Evolutionary conservation across 2,888 invertebrate species (phyloP).

Genomic region (Ormyrus rosae): DNA sequence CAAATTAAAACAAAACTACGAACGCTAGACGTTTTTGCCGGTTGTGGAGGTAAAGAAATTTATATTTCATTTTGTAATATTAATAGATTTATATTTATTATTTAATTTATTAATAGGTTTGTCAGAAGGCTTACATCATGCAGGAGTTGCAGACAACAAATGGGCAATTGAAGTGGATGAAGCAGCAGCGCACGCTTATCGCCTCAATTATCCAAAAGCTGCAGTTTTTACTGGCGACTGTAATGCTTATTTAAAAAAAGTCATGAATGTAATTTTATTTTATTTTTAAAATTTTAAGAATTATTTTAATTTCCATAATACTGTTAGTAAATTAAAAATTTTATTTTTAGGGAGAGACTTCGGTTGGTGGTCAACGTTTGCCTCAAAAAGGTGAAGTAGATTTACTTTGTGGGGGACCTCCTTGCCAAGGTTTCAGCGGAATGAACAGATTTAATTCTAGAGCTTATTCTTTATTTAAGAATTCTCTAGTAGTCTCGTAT

Average conservation of each 20-base stretch:
- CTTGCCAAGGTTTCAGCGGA: constrained; percentile 93
- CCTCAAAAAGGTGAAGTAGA: constrained; percentile 90
- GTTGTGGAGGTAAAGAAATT: constrained; percentile 82
- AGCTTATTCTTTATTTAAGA: constrained; percentile 91
- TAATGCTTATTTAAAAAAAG: constrained; percentile 83
- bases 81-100: neutral
- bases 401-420: constrained; percentile 90
- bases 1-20: constrained; percentile 78
- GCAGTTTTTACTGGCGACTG: constrained; percentile 90
- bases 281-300: neutral
- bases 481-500: constrained; percentile 88
- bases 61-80: no score
- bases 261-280: constrained; percentile 78
- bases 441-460: constrained; percentile 92
- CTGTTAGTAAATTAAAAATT: neutral
- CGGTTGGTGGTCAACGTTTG: constrained; percentile 78
- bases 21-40: constrained; percentile 89
- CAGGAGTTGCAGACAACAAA: constrained; percentile 82
- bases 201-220: constrained; percentile 84
- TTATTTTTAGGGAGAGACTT: constrained; percentile 76
- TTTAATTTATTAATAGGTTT: constrained; percentile 76
- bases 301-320: constrained; percentile 18
- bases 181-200: constrained; percentile 87
- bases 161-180: constrained; percentile 91
- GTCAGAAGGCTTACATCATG: constrained; percentile 84